A percentile compares a stretch with the other conserved stretches of the same genome.
These are phyloP conservation scores for Acronicta leporina DNA, from an alignment of 2,888 invertebrate genomes.

Conservation along the genomic window DNA sequence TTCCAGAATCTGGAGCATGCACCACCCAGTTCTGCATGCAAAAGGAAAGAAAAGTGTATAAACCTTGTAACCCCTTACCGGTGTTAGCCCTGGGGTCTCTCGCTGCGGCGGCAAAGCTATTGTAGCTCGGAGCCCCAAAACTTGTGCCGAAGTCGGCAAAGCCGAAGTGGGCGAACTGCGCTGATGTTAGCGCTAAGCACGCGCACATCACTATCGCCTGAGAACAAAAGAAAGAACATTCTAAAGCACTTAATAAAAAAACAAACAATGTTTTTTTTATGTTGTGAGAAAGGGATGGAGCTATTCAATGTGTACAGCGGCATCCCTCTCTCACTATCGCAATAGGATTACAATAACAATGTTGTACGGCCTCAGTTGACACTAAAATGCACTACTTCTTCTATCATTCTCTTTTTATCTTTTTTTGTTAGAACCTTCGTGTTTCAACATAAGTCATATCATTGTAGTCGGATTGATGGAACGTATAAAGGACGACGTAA, in stretches of 20 bases:
- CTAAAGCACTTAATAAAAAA: background rate
- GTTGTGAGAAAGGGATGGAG: too few relatives aligned
- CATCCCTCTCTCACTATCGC: too few relatives aligned
- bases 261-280: background rate
- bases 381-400: too few relatives aligned
- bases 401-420: too few relatives aligned
- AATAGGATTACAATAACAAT: too few relatives aligned
- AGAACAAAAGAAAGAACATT: conserved; percentile 58
- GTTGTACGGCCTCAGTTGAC: too few relatives aligned
- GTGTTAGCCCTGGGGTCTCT: conserved; percentile 90
- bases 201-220: conserved; percentile 82
- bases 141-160: conserved; percentile 79
- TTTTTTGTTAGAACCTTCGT: too few relatives aligned
- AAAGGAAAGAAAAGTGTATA: conserved; percentile 1
- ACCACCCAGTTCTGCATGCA: conserved; percentile 7
- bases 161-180: conserved; percentile 76
- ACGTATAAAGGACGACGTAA: too few relatives aligned
- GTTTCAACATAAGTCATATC: too few relatives aligned
- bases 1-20: background rate
- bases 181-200: conserved; percentile 79
- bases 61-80: conserved; percentile 69
- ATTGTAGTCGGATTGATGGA: too few relatives aligned
- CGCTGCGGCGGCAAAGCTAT: conserved; percentile 76
- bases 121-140: conserved; percentile 81
- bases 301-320: too few relatives aligned